Base-by-base conservation (phyloP, 2,113 vertebrate genomes). In the Argyrosomus japonicus region DNA sequence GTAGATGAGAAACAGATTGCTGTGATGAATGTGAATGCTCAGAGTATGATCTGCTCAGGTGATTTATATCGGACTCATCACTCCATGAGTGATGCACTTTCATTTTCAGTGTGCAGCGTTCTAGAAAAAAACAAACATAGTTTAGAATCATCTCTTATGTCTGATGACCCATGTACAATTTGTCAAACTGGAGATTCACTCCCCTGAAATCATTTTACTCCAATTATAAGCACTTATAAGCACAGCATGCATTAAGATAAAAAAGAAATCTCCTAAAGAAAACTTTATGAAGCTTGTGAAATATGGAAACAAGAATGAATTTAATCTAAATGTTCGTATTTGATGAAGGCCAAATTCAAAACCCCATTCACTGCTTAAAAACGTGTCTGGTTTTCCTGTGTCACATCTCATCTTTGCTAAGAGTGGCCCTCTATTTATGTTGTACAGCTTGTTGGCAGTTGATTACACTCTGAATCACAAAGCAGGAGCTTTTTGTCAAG, bases 1-100 rank as follows among this genome's bases (percentile, higher is more conserved):
- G 61, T 19, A 63, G 73, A 81, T 73, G 75, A 74, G 67, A 75
- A 86, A 83, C 79, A 57, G 58, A 81, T 82, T 78, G 57, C 64
- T 43, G 64, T 75, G 78, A 89, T 89, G 68, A 84, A 83, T 81
- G 60, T 36, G 63, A 77, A 83, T 43, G 63, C 68, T 79, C 43
- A 57, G n/a, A 81, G 64, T 67, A 63, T 67, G 77, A 85, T 83
- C 61, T 84, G 51, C 62, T 81, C 25, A 65, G 61, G 57, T 86
- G 88, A 85, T 81, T 83, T 71, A 83, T 72, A 57, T 14, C 61
- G 63, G 0, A 60, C 80, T 69, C 74, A 81, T 83, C 76, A 61
- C 74, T 25, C 23, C 40, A 60, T 43, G 71, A 88, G 58, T 71
- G 63, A 89, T 81, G 80, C 77, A 54, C 47, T 88, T 72, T 82